Base-by-base conservation (phyloP, 2,113 vertebrate genomes). In the Gasterosteus nipponicus region DNA sequence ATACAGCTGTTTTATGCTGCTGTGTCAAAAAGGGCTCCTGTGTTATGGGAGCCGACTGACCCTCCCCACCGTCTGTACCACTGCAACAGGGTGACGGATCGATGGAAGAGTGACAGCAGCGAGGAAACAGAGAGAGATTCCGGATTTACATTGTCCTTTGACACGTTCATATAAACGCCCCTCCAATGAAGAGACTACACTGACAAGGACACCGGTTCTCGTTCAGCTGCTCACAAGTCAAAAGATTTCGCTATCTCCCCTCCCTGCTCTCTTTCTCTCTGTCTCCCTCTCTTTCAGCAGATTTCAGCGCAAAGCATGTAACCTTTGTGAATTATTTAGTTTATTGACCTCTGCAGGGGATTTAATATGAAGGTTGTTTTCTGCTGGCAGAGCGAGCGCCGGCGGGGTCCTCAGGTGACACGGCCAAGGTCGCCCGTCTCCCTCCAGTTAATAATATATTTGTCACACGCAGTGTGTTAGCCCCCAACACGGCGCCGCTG, bases 301-400 rank as follows among this genome's bases (percentile, higher is more conserved):
- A 91, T 92, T 93, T 94, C 87, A 90, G 91, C 77, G 87, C 88
- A 93, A 93, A 93, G 88, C 74, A 54, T 86, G 87, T 92, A 93
- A 94, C 94, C 93, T 95, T 94, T 94, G 93, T 95, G 94, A 95
- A 95, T 95, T 93, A 95, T 94, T 94, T 95, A 95, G 94, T 95
- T 93, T 94, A 94, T 95, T 95, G 94, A 95, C 94, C 94, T 95
- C 94, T 92, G 90, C 69, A 0, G 92, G 94, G 94, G 94, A 94
- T 94, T 94, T 94, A 91, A 93, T 92, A 87, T 93, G 93, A 95
- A 95, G 93, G 94, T 95, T 83, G 90, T 94, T 95, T 93, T 93
- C 93, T 92, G 91, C 93, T 92, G 91, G 90, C 87, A 87, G 86
- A 92, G 89, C 54, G 75, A 87, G 89, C 64, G 85, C 93, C 91